Conservation (phyloP, 2,113 vertebrate genomes). For the Thinocorus orbignyianus region DNA sequence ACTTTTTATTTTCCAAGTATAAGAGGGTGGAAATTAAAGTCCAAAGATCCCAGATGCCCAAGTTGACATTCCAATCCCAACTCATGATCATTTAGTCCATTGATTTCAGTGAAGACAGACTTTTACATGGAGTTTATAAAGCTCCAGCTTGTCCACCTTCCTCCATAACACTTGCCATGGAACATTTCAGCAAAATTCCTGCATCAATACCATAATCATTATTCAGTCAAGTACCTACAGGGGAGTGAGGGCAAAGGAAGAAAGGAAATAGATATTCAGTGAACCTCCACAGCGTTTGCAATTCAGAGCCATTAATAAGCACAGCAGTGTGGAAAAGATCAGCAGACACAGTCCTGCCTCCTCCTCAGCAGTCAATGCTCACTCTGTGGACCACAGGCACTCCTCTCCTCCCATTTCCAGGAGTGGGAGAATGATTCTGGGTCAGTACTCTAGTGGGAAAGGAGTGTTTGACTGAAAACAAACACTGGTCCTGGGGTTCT, state of each 20-base stretch:
- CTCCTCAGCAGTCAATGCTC: neutral
- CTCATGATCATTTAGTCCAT: neutral
- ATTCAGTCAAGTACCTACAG: neutral
- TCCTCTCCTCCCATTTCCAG: neutral
- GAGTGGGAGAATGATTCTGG: neutral
- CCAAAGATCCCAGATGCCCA: neutral
- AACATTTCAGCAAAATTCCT: neutral
- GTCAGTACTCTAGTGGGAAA: neutral
- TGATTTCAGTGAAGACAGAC: neutral
- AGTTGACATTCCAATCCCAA: neutral
- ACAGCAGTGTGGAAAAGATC: neutral
- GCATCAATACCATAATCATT: neutral
- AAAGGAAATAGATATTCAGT: neutral
- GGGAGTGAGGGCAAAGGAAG: neutral
- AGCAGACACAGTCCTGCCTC: neutral
- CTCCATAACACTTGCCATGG: neutral
- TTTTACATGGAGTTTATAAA: neutral
- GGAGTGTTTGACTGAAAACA: neutral
- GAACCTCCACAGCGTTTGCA: neutral
- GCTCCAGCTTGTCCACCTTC: neutral
- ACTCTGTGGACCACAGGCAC: neutral
- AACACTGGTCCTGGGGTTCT: neutral
- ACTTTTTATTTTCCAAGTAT: neutral
- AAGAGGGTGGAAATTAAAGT: neutral
- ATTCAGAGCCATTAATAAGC: neutral